Conservation (phyloP, 2,113 vertebrate genomes). For the Megaleporinus macrocephalus region DNA sequence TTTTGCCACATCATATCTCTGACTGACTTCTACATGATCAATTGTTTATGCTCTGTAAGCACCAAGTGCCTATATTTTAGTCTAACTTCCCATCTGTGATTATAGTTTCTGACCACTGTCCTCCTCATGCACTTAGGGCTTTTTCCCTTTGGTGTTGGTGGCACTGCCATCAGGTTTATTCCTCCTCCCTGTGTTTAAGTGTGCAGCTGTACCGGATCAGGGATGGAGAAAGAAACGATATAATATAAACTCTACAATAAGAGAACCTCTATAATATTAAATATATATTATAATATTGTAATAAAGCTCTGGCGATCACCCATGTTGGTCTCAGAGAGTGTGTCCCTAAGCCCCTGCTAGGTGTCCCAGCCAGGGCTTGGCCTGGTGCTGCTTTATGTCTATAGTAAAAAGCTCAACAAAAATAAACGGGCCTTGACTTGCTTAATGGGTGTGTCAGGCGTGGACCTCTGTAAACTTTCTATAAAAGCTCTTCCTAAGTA, state of each 20-base stretch:
- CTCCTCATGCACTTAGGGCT: too few relatives aligned
- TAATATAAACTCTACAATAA: not conserved
- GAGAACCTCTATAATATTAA: not conserved
- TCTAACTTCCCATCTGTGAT: too few relatives aligned
- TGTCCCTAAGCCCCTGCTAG: not conserved
- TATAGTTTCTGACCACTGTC: too few relatives aligned
- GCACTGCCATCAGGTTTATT: not conserved
- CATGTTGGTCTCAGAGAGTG: not conserved
- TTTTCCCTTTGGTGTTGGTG: not conserved
- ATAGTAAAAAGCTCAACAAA: not conserved
- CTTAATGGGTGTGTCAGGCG: not conserved
- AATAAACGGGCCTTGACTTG: not conserved
- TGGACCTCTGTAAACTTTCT: not conserved
- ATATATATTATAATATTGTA: not conserved
- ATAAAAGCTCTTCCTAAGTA: constrained; percentile 1
- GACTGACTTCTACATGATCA: too few relatives aligned
- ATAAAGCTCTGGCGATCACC: not conserved
- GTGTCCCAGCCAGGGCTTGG: not conserved
- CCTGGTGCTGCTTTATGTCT: not conserved
- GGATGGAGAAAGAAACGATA: not conserved
- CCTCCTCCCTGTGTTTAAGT: not conserved
- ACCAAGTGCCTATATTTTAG: too few relatives aligned
- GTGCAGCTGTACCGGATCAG: not conserved
- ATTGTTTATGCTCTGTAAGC: too few relatives aligned
- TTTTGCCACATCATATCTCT: too few relatives aligned